These are phyloP conservation scores for Ophioderma brevispina DNA, from an alignment of 35 echinoderm and acorn worm genomes.

Conservation along the genomic window DNA sequence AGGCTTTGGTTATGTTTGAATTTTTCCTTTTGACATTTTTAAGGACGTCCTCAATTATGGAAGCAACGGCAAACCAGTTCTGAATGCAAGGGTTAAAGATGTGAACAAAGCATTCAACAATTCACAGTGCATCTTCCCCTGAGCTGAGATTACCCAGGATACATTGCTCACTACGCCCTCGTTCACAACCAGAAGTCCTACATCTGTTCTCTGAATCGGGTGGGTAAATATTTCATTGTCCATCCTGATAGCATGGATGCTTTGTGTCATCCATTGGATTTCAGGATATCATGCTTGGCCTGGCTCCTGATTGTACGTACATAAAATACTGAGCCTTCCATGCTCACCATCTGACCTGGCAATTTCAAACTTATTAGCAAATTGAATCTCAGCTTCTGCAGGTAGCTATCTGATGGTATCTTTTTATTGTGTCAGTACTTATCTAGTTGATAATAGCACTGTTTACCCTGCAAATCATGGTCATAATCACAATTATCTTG, in stretches of 20 bases:
- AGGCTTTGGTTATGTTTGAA: not conserved
- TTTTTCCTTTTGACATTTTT: not conserved
- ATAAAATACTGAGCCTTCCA: not conserved
- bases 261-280: not conserved
- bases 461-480: not conserved
- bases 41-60: constrained; percentile 1
- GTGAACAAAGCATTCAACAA: not conserved
- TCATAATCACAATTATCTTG: constrained; percentile 9
- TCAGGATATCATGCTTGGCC: not conserved
- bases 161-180: constrained; percentile 14
- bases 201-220: not conserved
- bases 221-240: constrained; percentile 4
- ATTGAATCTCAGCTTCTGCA: not conserved
- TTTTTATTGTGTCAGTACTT: not conserved
- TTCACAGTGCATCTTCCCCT: not conserved
- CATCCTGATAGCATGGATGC: not conserved
- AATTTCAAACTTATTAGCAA: not conserved
- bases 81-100: not conserved
- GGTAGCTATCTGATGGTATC: not conserved
- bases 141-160: not conserved
- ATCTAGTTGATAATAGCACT: not conserved
- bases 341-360: not conserved
- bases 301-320: not conserved
- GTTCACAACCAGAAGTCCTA: not conserved
- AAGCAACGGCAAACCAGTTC: constrained; percentile 10